phyloP scores from a whole-genome alignment of 2,888 invertebrate species.

The Vannuccia rotundouncinata region DNA sequence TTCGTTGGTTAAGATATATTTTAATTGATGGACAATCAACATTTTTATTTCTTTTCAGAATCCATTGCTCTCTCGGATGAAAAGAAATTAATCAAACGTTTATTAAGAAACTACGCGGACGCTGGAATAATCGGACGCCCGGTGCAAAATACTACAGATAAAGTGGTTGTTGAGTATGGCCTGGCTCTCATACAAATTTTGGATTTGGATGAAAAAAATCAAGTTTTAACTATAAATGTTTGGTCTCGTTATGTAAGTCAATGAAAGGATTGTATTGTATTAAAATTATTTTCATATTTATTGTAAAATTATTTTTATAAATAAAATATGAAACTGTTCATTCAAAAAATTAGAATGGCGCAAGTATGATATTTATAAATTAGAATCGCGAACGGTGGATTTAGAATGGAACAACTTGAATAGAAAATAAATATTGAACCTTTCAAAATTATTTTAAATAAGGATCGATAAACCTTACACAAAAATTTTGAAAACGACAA shows the following conservation, averaged over 20 bases:
- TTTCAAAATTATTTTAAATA: no score
- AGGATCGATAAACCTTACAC: no score
- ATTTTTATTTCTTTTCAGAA: no score
- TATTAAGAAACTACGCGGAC: slow-evolving; percentile 49
- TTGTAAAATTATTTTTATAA: background rate
- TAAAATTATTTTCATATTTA: background rate
- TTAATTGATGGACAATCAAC: no score
- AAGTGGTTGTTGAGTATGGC: slow-evolving; percentile 50
- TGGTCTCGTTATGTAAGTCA: slow-evolving; percentile 56
- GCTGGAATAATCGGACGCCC: slow-evolving; percentile 53
- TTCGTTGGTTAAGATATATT: no score
- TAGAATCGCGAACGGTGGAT: background rate
- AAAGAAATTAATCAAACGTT: slow-evolving; percentile 51
- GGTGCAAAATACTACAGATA: slow-evolving; percentile 50
- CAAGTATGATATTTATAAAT: no score
- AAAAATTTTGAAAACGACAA: no score
- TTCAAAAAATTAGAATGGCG: no score
- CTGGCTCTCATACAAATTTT: slow-evolving; percentile 55
- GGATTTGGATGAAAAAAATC: slow-evolving; percentile 56
- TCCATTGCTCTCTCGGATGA: slow-evolving; percentile 52
- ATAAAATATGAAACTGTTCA: no score
- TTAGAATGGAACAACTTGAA: no score
- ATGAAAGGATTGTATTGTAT: background rate
- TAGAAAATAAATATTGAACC: no score
- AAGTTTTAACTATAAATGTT: slow-evolving; percentile 55